These are phyloP conservation scores for Drosophila robusta DNA, from an alignment of 2,888 invertebrate species.

Conservation along the genomic window DNA sequence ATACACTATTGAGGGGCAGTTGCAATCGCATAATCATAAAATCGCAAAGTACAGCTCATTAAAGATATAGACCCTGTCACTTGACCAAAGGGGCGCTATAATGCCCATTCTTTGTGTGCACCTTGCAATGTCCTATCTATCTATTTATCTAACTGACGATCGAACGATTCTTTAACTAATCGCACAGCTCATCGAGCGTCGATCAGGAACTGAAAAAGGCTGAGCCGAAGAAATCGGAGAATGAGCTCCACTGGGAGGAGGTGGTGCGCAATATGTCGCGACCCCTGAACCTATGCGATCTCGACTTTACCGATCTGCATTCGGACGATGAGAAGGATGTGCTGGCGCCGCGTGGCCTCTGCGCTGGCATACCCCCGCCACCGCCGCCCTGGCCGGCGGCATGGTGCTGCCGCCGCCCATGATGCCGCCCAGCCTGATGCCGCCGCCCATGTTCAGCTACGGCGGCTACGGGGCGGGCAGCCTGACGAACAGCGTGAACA, in stretches of 20 bases:
- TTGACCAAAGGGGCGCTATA: conserved; percentile 19
- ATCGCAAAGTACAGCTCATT: conserved; percentile 14
- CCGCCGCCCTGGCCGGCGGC: conserved; percentile 89
- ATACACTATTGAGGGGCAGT: conserved; percentile 14
- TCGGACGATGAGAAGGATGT: conserved; percentile 95
- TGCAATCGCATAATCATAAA: conserved; percentile 25
- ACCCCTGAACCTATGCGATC: conserved; percentile 94
- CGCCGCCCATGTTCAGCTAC: conserved; percentile 86
- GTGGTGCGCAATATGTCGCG: conserved; percentile 91
- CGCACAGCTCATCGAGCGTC: conserved; percentile 89
- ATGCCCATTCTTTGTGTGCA: conserved; percentile 16
- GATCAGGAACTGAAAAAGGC: conserved; percentile 89
- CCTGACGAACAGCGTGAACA: conserved; percentile 81
- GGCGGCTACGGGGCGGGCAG: conserved; percentile 78
- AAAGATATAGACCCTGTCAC: background rate
- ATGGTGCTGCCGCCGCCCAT: conserved; percentile 86
- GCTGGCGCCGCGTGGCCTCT: conserved; percentile 88
- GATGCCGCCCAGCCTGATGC: conserved; percentile 84
- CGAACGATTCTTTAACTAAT: background rate
- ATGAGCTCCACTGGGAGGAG: conserved; percentile 98
- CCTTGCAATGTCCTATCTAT: conserved; percentile 25
- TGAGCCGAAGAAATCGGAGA: conserved; percentile 94
- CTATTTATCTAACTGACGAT: conserved; percentile 5
- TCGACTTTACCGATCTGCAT: conserved; percentile 97
- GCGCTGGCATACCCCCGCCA: conserved; percentile 90